Conservation (phyloP, 2,888 invertebrate genomes). For the Mamestra brassicae region DNA sequence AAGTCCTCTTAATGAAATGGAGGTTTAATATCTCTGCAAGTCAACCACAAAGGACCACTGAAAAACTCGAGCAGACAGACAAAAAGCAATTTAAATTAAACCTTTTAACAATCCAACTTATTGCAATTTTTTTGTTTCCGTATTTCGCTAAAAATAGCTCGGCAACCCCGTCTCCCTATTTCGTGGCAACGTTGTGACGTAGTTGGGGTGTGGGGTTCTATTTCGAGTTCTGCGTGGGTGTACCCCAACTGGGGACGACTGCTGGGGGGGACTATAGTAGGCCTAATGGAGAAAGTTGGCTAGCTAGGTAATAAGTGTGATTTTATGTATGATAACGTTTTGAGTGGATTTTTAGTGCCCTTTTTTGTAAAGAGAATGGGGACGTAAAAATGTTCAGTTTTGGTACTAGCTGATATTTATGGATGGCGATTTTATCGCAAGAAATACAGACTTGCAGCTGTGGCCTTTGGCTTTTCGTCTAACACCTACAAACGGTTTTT, state of each 20-base stretch:
- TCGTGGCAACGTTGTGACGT: constrained; percentile 67
- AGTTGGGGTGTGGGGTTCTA: constrained; percentile 75
- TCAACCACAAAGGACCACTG: constrained; percentile 13
- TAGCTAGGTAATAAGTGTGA: constrained; percentile 51
- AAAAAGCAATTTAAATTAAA: constrained; percentile 18
- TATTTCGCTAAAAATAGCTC: constrained; percentile 59
- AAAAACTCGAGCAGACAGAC: constrained; percentile 1
- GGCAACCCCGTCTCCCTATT: constrained; percentile 35
- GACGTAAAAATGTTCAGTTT: not conserved
- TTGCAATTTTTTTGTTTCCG: constrained; percentile 35
- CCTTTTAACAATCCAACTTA: constrained; percentile 28
- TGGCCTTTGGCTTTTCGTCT: not conserved
- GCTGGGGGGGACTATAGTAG: constrained; percentile 47
- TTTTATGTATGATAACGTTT: constrained; percentile 41
- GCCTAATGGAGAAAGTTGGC: constrained; percentile 63
- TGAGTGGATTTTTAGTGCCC: constrained; percentile 3
- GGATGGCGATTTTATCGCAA: not conserved
- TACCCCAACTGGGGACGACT: constrained; percentile 31
- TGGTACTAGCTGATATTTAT: not conserved
- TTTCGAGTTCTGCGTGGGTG: constrained; percentile 73
- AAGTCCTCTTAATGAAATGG: constrained; percentile 1
- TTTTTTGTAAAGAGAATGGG: not conserved
- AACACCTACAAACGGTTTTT: too few relatives aligned
- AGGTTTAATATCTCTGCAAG: not conserved
- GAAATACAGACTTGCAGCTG: not conserved